These are phyloP conservation scores for Polyommatus icarus DNA, from an alignment of 2,888 invertebrate species.

Conservation along the genomic window DNA sequence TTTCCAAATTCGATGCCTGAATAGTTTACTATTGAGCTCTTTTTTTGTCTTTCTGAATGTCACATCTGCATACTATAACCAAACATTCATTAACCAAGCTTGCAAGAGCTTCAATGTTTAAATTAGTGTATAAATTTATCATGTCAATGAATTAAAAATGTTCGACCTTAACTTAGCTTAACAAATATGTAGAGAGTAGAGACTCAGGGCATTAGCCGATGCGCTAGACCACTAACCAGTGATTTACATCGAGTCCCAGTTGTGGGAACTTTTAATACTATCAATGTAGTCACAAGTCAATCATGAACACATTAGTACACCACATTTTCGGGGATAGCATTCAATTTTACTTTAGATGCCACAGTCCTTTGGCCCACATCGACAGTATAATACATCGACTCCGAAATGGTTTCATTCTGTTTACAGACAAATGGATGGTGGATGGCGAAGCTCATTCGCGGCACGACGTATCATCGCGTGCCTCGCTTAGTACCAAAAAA, in stretches of 20 bases:
- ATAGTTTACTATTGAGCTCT: too few species aligned
- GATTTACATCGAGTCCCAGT: too few species aligned
- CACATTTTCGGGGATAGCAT: not conserved
- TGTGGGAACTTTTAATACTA: too few species aligned
- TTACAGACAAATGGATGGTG: constrained; percentile 43
- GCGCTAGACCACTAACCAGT: not conserved
- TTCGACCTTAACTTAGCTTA: too few species aligned
- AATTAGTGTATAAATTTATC: too few species aligned
- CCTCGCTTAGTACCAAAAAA: constrained; percentile 47
- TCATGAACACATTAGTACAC: not conserved
- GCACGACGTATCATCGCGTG: constrained; percentile 65
- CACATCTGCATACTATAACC: too few species aligned
- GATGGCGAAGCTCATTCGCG: constrained; percentile 46
- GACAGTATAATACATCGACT: not conserved
- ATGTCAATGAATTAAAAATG: too few species aligned
- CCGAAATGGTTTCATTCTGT: not conserved
- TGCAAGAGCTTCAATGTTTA: too few species aligned
- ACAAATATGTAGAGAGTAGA: too few species aligned
- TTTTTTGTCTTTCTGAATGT: too few species aligned
- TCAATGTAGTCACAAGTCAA: not conserved
- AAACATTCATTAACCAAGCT: too few species aligned
- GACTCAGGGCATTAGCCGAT: not conserved
- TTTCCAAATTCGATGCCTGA: too few species aligned
- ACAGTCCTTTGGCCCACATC: not conserved
- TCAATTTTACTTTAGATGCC: not conserved